Evolutionary conservation across 2,888 invertebrate genomes (phyloP).

Genomic region (Machimus atricapillus): DNA sequence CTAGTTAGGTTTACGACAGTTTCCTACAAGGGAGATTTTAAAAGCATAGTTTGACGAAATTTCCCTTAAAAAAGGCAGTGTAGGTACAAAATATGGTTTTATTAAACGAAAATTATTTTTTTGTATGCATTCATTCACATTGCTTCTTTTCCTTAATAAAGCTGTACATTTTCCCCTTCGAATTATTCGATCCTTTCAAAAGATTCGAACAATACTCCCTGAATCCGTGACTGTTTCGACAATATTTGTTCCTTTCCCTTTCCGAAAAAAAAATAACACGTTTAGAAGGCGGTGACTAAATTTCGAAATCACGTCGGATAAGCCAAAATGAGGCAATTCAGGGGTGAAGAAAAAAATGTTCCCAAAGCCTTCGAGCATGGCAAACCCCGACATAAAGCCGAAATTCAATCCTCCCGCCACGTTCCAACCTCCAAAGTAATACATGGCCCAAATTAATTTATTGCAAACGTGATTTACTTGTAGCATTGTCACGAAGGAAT

Average conservation of each 20-base stretch:
- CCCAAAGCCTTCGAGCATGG: neutral
- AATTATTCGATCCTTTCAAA: neutral
- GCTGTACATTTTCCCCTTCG: neutral
- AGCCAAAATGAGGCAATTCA: neutral
- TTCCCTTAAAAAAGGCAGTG: too few relatives aligned
- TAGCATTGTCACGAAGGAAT: neutral
- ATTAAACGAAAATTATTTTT: neutral
- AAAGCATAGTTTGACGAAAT: too few relatives aligned
- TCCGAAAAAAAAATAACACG: neutral
- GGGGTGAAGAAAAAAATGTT: neutral
- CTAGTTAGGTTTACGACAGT: too few relatives aligned
- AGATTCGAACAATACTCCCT: neutral
- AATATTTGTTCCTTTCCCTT: neutral
- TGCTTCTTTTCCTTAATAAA: neutral
- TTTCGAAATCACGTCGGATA: neutral
- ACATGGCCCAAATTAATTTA: neutral
- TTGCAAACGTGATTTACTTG: neutral
- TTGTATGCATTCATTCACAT: neutral
- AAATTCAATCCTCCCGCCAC: neutral
- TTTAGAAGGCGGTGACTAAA: neutral
- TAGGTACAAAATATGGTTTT: neutral
- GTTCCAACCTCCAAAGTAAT: neutral
- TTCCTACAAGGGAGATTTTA: too few relatives aligned
- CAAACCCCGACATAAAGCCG: neutral
- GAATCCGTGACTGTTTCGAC: neutral